Base-by-base conservation (phyloP, 2,888 invertebrate species). In the Elegia similella region DNA sequence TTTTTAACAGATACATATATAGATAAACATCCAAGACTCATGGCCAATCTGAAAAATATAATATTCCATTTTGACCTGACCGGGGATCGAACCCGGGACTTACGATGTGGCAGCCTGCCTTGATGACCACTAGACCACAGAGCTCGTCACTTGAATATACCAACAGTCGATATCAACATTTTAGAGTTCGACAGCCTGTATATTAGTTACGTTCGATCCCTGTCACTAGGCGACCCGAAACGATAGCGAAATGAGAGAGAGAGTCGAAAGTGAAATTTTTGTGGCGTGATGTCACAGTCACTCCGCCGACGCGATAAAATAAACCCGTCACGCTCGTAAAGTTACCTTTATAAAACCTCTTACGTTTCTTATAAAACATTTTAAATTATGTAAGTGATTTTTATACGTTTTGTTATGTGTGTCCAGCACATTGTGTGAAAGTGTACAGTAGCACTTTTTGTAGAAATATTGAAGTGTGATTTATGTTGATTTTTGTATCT, bases 241-340 rank as follows among this genome's bases (percentile, higher is more conserved):
- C 74, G 80, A 83, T 73, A 83, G 86, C 80, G 77, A 83, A 83
- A 77, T 72, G 73, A 72, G 73, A 75, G 76, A 75, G 76, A 75
- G 79, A 78, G 82, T 69, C 80, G 86, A 88, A 88, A 88, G 87
- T 84, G 86, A 88, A 86, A 82, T 74, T 76, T 75, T 62, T 62
- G 69, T 72, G 65, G 65, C 67, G 75, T 86, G 84, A 82, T 78
- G 84, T 84, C 83, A 80, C 68, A 75, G 73, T 65, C 74, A 76
- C 76, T 80, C 75, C 76, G 69, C 75, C 62, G 56, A 64, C 61
- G 61, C 69, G 57, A 56, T 58, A 55, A 59, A 64, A 55, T 55
- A 46, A 55, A 55, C 34, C 30, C 55, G 17, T 15, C 13, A 17
- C 38, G 42, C 52, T 53, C 54, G 32, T 44, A 44, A 54, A 54